Evolutionary conservation across 2,888 invertebrate species (phyloP).

Genomic region (Drosophila ustulata): DNA sequence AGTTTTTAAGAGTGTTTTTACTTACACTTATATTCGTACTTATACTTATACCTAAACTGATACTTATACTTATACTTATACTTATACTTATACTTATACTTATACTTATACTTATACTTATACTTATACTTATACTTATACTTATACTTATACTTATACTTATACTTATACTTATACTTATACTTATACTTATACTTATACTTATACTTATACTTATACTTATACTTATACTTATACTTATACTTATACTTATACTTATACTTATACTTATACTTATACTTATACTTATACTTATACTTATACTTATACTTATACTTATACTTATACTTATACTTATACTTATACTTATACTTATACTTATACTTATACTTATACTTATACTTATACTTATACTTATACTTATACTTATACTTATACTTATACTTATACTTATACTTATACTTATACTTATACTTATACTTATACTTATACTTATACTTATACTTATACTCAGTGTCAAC

Average conservation of each 20-base stretch:
- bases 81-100: conserved; percentile 10
- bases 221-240: conserved; percentile 21
- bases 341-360: conserved; percentile 9
- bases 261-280: conserved; percentile 19
- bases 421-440: too few relatives aligned
- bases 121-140: conserved; percentile 6
- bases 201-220: conserved; percentile 15
- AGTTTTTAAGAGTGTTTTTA: too few relatives aligned
- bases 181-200: conserved; percentile 15
- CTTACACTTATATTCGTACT: too few relatives aligned
- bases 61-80: conserved; percentile 7
- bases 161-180: conserved; percentile 12
- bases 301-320: conserved; percentile 15
- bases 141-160: conserved; percentile 12
- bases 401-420: too few relatives aligned
- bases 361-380: conserved; percentile 9
- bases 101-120: conserved; percentile 6
- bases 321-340: conserved; percentile 15
- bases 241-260: conserved; percentile 19
- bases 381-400: conserved; percentile 1
- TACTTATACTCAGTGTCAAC: too few relatives aligned
- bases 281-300: conserved; percentile 19
- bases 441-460: too few relatives aligned
- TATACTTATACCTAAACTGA: not conserved
- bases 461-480: too few relatives aligned